Percentiles rank a stretch among this genome's conserved stretches.
Conservation (phyloP, 2,888 invertebrate genomes). For the Apodemia mormo region DNA sequence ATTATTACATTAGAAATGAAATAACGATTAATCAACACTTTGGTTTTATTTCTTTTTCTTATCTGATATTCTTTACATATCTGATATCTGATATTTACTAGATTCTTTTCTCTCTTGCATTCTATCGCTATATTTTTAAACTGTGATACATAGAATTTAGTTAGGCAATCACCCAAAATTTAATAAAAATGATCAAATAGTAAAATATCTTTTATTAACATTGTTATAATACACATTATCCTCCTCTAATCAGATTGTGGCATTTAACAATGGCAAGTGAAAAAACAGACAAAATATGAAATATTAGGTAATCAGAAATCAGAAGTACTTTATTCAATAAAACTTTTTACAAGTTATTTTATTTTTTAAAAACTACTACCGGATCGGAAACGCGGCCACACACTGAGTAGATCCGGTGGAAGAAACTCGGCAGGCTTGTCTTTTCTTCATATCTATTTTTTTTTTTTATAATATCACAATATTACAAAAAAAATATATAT, state of each 20-base stretch:
- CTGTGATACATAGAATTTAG: constrained; percentile 32
- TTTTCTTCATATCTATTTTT: too few relatives aligned
- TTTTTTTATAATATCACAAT: too few relatives aligned
- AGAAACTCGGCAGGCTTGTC: too few relatives aligned
- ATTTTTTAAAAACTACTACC: too few relatives aligned
- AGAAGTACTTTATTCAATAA: too few relatives aligned
- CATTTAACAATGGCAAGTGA: too few relatives aligned
- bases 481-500: too few relatives aligned
- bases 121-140: constrained; percentile 32
- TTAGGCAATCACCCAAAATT: constrained; percentile 17
- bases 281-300: too few relatives aligned
- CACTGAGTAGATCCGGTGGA: too few relatives aligned
- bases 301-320: too few relatives aligned
- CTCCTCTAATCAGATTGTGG: neutral
- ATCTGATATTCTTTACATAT: neutral
- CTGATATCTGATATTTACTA: constrained; percentile 25
- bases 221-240: neutral
- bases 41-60: constrained; percentile 43
- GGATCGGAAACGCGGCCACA: too few relatives aligned
- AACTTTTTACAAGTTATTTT: too few relatives aligned
- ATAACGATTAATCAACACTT: constrained; percentile 44
- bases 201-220: constrained; percentile 13
- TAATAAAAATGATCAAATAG: constrained; percentile 15
- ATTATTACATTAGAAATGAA: constrained; percentile 42
- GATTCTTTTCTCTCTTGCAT: constrained; percentile 34